These are phyloP conservation scores for Malurus leucopterus DNA, from an alignment of 2,797 vertebrate species.

Conservation along the genomic window DNA sequence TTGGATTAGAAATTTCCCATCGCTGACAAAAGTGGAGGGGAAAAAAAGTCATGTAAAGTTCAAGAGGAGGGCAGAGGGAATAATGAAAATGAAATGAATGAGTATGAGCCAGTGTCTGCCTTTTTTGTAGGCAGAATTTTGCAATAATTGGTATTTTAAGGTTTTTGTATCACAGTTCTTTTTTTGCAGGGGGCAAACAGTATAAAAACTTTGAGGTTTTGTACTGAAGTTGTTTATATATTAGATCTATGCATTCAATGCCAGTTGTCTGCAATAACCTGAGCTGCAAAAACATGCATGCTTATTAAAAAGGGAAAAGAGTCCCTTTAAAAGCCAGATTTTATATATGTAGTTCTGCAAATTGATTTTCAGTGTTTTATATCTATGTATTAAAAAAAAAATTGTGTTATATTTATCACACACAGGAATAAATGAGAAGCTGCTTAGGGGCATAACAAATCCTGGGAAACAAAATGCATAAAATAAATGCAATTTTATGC, in stretches of 20 bases:
- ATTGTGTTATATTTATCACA: neutral
- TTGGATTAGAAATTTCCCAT: slow-evolving; percentile 66
- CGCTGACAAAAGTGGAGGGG: slow-evolving; percentile 38
- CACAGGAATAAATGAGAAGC: neutral
- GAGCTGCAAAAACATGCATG: neutral
- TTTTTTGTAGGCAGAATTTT: neutral
- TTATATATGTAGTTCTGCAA: neutral
- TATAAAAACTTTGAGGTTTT: neutral
- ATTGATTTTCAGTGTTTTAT: neutral
- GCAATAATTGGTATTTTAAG: neutral
- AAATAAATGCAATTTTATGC: neutral
- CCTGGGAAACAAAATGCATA: neutral
- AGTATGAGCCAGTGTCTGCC: neutral
- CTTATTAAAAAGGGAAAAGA: neutral
- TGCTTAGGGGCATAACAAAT: neutral
- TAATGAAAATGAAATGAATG: slow-evolving; percentile 42
- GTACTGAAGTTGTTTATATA: neutral
- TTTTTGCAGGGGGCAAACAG: neutral
- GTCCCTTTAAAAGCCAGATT: neutral
- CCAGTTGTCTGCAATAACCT: neutral
- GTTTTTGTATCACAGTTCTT: neutral
- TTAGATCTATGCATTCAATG: neutral
- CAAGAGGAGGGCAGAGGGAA: slow-evolving; percentile 56
- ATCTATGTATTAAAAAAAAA: neutral
- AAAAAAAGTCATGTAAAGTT: slow-evolving; percentile 52